Conservation (phyloP, 1,140 invertebrate genomes). For the Pogonomyrmex californicus region DNA sequence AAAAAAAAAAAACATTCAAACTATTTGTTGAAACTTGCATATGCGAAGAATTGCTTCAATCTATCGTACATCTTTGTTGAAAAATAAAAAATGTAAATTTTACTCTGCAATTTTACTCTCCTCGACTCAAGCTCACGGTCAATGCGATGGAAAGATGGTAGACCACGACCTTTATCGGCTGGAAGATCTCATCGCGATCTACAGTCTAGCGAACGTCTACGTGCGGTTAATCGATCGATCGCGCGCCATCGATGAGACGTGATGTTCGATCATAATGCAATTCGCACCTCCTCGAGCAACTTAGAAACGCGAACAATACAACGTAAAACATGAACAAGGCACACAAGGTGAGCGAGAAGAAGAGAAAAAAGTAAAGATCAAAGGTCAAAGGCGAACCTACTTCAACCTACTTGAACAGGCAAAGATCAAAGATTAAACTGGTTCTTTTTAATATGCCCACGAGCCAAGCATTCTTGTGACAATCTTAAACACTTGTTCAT, state of each 20-base stretch:
- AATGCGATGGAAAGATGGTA: not conserved
- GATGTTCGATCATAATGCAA: constrained; percentile 47
- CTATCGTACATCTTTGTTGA: not conserved
- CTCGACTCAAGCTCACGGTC: not conserved
- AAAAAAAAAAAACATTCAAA: not conserved
- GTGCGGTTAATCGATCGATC: constrained; percentile 61
- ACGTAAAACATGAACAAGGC: constrained; percentile 31
- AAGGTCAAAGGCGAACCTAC: constrained; percentile 59
- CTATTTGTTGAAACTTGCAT: not conserved
- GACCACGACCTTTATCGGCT: constrained; percentile 35
- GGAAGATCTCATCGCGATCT: constrained; percentile 35
- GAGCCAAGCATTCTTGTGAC: constrained; percentile 19
- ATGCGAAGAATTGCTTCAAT: not conserved
- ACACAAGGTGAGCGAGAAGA: constrained; percentile 4
- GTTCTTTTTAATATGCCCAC: constrained; percentile 52
- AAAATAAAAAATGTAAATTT: not conserved
- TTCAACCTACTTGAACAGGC: constrained; percentile 47
- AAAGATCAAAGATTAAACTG: constrained; percentile 63
- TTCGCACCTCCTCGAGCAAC: constrained; percentile 31
- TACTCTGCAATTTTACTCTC: not conserved
- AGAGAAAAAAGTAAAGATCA: constrained; percentile 26
- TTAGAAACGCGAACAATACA: constrained; percentile 31
- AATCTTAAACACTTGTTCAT: constrained; percentile 27
- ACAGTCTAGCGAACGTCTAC: constrained; percentile 57
- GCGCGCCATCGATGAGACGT: constrained; percentile 25